Conservation (phyloP, 2,113 vertebrate genomes). For the Lonchura striata region DNA sequence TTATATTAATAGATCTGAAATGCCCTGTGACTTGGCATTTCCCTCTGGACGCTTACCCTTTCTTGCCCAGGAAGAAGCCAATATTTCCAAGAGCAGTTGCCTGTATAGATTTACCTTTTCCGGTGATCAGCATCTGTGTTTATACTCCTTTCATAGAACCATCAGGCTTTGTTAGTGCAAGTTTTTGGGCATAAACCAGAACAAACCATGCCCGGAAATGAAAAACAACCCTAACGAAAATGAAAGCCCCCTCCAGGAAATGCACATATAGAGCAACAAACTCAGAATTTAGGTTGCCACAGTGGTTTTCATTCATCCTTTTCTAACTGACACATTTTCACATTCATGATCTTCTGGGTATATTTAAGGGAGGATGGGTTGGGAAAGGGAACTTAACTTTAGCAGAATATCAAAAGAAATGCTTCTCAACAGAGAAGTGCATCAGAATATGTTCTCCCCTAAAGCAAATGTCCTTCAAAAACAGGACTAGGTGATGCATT, state of each 20-base stretch:
- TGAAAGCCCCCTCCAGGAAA: not conserved
- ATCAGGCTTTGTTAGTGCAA: not conserved
- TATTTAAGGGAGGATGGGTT: not conserved
- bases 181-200: conserved; percentile 19
- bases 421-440: not conserved
- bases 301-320: conserved; percentile 14
- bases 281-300: not conserved
- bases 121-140: not conserved
- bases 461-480: not conserved
- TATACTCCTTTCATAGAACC: not conserved
- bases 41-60: not conserved
- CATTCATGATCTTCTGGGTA: not conserved
- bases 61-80: not conserved
- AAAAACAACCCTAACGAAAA: not conserved
- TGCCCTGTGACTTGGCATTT: not conserved
- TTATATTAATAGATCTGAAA: not conserved
- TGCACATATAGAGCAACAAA: not conserved
- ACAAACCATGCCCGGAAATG: not conserved
- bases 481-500: not conserved
- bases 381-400: not conserved
- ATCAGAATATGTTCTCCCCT: not conserved
- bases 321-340: not conserved
- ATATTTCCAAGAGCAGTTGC: not conserved
- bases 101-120: not conserved
- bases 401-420: not conserved